Conservation (phyloP, 1,140 invertebrate species). For the Drosophila repletoides region DNA sequence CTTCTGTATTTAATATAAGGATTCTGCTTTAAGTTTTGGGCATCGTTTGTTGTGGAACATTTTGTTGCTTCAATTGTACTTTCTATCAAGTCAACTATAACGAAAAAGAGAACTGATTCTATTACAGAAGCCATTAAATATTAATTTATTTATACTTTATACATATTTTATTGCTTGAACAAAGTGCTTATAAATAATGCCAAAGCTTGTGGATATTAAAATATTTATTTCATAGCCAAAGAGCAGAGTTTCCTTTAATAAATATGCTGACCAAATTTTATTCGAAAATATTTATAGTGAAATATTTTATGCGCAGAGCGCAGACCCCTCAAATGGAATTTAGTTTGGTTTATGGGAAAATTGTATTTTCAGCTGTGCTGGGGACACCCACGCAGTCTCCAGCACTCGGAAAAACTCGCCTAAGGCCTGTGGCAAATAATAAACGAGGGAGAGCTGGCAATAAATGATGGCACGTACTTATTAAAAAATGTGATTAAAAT, state of each 20-base stretch:
- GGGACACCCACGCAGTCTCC: conserved; percentile 15
- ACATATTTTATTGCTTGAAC: too few relatives aligned
- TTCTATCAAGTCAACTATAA: not conserved
- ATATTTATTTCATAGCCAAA: too few relatives aligned
- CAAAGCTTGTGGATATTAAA: too few relatives aligned
- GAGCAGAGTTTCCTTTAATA: conserved; percentile 1
- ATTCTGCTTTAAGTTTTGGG: not conserved
- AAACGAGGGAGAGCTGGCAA: not conserved
- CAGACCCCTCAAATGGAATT: conserved; percentile 1
- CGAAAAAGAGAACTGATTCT: not conserved
- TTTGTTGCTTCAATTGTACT: conserved; percentile 34
- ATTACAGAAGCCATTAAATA: too few relatives aligned
- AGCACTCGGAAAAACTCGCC: not conserved
- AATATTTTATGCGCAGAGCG: conserved; percentile 5
- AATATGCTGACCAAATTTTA: conserved; percentile 3
- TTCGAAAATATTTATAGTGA: not conserved
- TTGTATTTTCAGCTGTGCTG: not conserved
- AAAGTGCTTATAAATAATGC: not conserved
- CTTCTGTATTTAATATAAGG: not conserved
- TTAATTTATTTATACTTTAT: too few relatives aligned
- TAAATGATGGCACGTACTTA: conserved; percentile 20
- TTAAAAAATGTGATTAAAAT: not conserved
- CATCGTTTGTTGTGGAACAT: conserved; percentile 23
- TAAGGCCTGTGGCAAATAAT: not conserved
- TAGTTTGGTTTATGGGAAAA: conserved; percentile 23